These are phyloP conservation scores for Eupithecia insigniata DNA, from an alignment of 2,888 invertebrate genomes.

Conservation along the genomic window DNA sequence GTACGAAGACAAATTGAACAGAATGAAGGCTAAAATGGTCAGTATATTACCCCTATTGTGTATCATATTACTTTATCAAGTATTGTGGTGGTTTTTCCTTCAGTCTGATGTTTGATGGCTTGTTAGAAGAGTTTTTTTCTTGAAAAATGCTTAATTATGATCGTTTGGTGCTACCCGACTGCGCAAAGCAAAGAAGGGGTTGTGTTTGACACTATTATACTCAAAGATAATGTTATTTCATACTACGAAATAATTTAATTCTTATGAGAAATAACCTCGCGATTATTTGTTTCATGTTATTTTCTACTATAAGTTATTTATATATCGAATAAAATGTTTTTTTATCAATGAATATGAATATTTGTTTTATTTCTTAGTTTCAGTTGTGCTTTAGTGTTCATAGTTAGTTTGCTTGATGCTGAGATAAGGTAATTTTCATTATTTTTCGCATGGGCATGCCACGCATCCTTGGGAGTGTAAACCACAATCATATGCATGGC, in stretches of 20 bases:
- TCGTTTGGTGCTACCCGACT: not conserved
- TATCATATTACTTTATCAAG: slow-evolving; percentile 77
- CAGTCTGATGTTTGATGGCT: slow-evolving; percentile 66
- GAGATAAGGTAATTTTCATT: slow-evolving; percentile 68
- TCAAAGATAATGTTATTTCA: not conserved
- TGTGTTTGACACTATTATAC: not conserved
- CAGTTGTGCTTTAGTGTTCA: slow-evolving; percentile 54
- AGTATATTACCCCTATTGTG: slow-evolving; percentile 80
- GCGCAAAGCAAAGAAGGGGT: slow-evolving; percentile 11
- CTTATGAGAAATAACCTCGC: not conserved
- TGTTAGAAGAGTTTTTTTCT: slow-evolving; percentile 33
- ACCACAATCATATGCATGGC: slow-evolving; percentile 11
- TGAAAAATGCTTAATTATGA: slow-evolving; percentile 23
- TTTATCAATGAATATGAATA: slow-evolving; percentile 64
- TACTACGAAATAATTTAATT: not conserved
- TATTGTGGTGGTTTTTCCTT: slow-evolving; percentile 80
- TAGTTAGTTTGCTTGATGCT: slow-evolving; percentile 43
- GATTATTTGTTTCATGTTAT: slow-evolving; percentile 41
- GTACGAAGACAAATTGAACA: slow-evolving; percentile 89
- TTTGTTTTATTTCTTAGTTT: slow-evolving; percentile 74
- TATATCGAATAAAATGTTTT: slow-evolving; percentile 64
- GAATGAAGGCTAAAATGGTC: slow-evolving; percentile 93
- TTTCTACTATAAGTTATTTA: slow-evolving; percentile 61
- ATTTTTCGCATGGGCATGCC: slow-evolving; percentile 54
- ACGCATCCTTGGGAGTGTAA: slow-evolving; percentile 29